Evolutionary conservation across 2,888 invertebrate species (phyloP), one percentile per base, ranked within the genome.

Genomic region (Ferrisia virgata): DNA sequence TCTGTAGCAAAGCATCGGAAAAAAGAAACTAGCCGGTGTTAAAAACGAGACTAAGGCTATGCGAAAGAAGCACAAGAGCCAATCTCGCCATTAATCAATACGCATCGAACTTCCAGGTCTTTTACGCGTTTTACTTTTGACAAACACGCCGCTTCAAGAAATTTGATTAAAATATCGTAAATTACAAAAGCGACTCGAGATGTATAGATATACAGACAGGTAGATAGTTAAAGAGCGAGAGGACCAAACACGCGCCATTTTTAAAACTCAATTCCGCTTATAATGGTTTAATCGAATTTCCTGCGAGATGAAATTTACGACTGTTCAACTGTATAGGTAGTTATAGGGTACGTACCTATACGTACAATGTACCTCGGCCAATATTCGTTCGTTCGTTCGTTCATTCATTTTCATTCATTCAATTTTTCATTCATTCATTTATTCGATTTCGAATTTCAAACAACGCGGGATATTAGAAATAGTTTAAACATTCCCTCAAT

Each of bases 121-220:
- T 64, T 64, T 13, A 28, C 28, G 9, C 28, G 58, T 64, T 64
- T 28, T 11, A 22, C 58, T 64, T 28, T 25, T 28, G 58, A 64
- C 28, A 64, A 64, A 64, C 28, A 11, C 28, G 58, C 25, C 8
- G 58, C 58, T 25, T 64, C 11, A 28, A 64, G 28, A 64, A 64
- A 64, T 64, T 64, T 64, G 58, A 64, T 64, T 64, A 64, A 64
- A 64, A 64, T 64, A 64, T 64, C 58, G 58, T 64, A 64, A 64
- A 64, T 64, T 64, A 64, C 28, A 64, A 64, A 64, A 64, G 58
- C 25, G 28, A 64, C 28, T 28, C 58, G 11, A 15, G 58, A 64
- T 25, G 25, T 64, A 64, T 64, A 64, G 3, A 64, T 11, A 28
- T 39, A 11, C 5, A 39, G 39, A 39, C 39, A 11, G 39, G 39